Evolutionary conservation across 2,113 vertebrate genomes (phyloP), one percentile per base, ranked within the genome.

Genomic region (Columba livia): DNA sequence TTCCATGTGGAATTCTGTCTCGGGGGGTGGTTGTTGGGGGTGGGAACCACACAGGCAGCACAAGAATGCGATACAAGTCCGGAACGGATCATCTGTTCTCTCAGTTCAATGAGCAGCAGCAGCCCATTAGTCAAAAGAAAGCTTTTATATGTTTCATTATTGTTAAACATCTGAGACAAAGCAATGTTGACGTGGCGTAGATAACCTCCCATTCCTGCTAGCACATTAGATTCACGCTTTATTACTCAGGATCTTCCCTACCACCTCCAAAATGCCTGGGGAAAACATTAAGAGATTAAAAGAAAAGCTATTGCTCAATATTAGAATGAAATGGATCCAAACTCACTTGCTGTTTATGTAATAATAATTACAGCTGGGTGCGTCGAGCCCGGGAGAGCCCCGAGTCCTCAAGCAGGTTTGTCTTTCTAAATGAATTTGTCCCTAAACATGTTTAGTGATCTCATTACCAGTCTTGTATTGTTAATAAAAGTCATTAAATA

Each of bases 271-370:
- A 85, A 77, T 0, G 72, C 89, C 94, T 7, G 58, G 84, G 89
- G 91, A 93, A 56, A 93, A 47, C 69, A 62, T 6, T 25, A 61
- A 71, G 44, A 94, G 93, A 94, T 91, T 73, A 96, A 95, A 93
- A 88, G 90, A 75, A 74, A 88, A 92, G 74, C 72, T 60, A 87
- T 60, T 91, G 64, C 93, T 96, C 89, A 48, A 88, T 88, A 94
- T 96, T 51, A 25, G 75, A 42, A 84, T 31, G 82, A 95, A 70
- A 94, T 29, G 70, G 90, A 89, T 80, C 50, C 50, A 34, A 69
- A 86, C 69, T 90, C 51, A 21, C 8, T 28, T 34, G 54, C 80
- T 90, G 73, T 54, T 90, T 64, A 57, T 88, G 81, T 28, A 81
- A 79, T 79, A 90, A 94, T 83, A 90, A 97, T 51, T 78, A 54